Base-by-base conservation (phyloP, 92 coral and sea anemone species). In the Parazoanthus atlanticus region DNA sequence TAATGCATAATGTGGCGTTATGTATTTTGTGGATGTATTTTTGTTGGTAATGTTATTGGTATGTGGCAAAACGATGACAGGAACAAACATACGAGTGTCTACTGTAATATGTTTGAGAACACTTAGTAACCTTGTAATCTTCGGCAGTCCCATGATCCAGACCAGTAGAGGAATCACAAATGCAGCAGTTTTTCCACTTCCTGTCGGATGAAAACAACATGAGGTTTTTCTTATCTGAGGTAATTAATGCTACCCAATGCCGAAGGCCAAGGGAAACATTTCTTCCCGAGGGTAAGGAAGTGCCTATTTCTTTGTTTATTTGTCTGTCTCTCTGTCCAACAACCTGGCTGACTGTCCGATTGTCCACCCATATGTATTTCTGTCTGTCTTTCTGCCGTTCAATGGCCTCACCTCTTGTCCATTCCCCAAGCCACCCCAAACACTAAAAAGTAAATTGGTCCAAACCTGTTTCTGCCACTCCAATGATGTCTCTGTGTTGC, bases 181-280 rank as follows among this genome's bases (percentile, higher is more conserved):
- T 41, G 99, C 99, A 0, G 99, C 99, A 8, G 99, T 97, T 91
- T 97, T 97, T 72, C 99, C 99, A 95, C 99, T 97, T 69, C 99
- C 99, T 97, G 88, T 23, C 15, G 23, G 61, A 66, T 34, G 21
- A 30, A 64, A 41, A 82, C 36, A 69, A 89, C 17, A 46, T 0
- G 49, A 8, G 43, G 49, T 46, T 46, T 46, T 46, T 43, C 1
- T 46, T 46, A 46, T 46, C 12, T 46, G 49, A 46, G 49, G 49
- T 46, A 9, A 46, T 11, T 46, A 46, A 70, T 70, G 30, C 29
- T 28, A 30, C 5, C 19, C 75, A 29, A 70, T 11, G 17, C 7
- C 21, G 21, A 52, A 52, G 58, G 19, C 21, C 21, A 16, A 13
- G 4, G 52, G 21, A 1, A 2, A 52, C 58, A 13, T 52, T 52